Evolutionary conservation across 1,140 invertebrate genomes (phyloP), one percentile per base, ranked within the genome.

Genomic region (Amphibalanus amphitrite): DNA sequence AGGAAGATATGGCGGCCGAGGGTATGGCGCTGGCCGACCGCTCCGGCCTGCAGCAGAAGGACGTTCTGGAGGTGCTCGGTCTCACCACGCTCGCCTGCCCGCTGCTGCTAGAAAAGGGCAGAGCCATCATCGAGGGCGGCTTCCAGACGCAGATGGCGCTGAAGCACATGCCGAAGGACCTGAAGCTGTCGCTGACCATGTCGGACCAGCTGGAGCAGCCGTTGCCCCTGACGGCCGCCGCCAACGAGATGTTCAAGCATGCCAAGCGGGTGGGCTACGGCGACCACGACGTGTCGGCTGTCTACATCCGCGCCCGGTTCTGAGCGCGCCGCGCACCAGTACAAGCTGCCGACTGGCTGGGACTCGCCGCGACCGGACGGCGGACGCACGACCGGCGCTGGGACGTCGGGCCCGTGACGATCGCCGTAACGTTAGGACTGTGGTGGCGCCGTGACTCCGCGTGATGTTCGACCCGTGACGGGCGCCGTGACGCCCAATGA

Each of bases 171-270:
- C 94, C 97, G 80, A 95, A 97, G 81, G 94, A 98, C 81, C 82
- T 97, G 70, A 88, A 90, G 79, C 82, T 97, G 73, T 89, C 90
- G 0, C 82, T 97, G 71, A 86, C 86, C 29, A 86, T 97, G 82
- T 91, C 91, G 15, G 91, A 97, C 79, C 84, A 87, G 70, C 80
- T 95, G 74, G 92, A 95, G 79, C 93, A 97, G 78, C 92, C 94
- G 0, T 82, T 97, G 69, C 90, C 92, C 64, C 84, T 97, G 26
- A 89, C 92, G 13, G 90, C 94, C 29, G 87, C 92, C 59, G 92
- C 93, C 47, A 97, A 97, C 81, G 94, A 97, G 84, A 87, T 95
- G 71, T 97, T 92, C 82, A 97, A 97, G 81, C 92, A 95, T 80
- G 92, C 93, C 69, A 92, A 94, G 79, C 87, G 91, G 70, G 85